Evolutionary conservation across 35 echinoderm and acorn worm genomes (phyloP).

Genomic region (Strongylocentrotus purpuratus): DNA sequence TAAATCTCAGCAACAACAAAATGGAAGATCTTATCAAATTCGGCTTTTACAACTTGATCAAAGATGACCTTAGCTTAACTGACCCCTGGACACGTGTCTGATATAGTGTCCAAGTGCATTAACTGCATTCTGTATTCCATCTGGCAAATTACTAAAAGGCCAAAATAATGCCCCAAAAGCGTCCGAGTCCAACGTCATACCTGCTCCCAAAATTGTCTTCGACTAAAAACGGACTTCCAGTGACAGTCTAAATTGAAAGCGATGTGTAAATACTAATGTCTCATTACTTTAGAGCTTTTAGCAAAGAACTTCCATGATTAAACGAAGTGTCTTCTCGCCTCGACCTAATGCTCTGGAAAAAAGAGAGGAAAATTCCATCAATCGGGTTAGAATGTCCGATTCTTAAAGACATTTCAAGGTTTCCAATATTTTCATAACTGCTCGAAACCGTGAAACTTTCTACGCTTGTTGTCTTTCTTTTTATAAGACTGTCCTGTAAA

Average conservation of each 20-base stretch:
- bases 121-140: neutral
- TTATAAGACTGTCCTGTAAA: neutral
- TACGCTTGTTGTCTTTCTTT: neutral
- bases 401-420: neutral
- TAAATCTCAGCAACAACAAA: too few species aligned
- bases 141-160: neutral
- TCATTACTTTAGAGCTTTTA: conserved; percentile 5
- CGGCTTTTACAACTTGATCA: neutral
- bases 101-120: neutral
- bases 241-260: conserved; percentile 1
- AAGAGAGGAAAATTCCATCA: neutral
- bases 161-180: neutral
- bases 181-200: neutral
- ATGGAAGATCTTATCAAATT: too few species aligned
- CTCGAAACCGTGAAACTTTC: neutral
- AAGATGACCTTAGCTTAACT: neutral
- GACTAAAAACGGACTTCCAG: neutral
- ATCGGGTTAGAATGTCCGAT: neutral
- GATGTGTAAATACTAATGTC: conserved; percentile 18
- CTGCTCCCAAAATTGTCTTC: neutral
- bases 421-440: neutral
- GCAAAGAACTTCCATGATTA: neutral
- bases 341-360: neutral
- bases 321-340: neutral
- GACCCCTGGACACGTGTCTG: neutral